These are phyloP conservation scores for Euzophera pinguis DNA, from an alignment of 2,888 invertebrate genomes.

Conservation along the genomic window DNA sequence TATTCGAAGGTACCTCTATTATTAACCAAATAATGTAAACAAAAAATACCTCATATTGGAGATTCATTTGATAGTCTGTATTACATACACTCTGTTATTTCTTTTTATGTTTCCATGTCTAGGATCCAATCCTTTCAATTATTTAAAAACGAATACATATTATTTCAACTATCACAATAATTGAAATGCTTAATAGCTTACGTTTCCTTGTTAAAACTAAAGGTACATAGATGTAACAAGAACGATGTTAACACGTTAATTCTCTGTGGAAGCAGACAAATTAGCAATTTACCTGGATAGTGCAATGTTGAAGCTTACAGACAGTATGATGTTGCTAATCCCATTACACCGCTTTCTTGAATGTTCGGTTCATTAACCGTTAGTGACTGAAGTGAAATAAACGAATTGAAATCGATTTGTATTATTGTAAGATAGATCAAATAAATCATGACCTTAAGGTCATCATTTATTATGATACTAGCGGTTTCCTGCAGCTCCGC, in stretches of 20 bases:
- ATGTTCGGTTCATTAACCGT: constrained; percentile 5
- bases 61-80: too few species aligned
- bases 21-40: too few species aligned
- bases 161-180: too few species aligned
- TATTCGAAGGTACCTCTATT: too few species aligned
- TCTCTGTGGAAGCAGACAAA: background rate
- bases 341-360: constrained; percentile 6
- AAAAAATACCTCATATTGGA: too few species aligned
- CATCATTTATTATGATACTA: too few species aligned
- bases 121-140: too few species aligned
- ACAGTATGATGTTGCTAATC: constrained; percentile 7
- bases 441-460: too few species aligned
- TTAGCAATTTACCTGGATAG: constrained; percentile 9
- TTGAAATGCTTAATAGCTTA: background rate
- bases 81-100: too few species aligned
- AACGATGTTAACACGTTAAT: constrained; percentile 4
- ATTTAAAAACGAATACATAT: too few species aligned
- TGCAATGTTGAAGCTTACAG: constrained; percentile 1
- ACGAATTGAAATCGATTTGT: background rate
- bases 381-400: background rate
- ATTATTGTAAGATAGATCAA: background rate
- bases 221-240: background rate
- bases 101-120: too few species aligned
- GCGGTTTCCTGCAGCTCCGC: too few species aligned
- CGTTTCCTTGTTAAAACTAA: background rate